Base-by-base conservation (phyloP, 2,797 vertebrate genomes). In the Etheostoma nigrum region DNA sequence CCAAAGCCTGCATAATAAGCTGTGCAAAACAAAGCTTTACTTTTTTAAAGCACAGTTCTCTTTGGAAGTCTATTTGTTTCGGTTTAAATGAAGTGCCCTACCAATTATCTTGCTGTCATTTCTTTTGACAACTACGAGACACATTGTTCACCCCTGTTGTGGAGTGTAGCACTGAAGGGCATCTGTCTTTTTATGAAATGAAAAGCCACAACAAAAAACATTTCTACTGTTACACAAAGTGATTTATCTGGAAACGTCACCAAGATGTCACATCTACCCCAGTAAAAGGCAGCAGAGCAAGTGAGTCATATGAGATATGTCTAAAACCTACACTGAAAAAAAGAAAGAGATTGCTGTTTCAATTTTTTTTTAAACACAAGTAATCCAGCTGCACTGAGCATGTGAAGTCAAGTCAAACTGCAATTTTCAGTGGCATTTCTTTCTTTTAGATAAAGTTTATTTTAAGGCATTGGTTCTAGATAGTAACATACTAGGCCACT, bases 231-330 rank as follows among this genome's bases (percentile, higher is more conserved):
- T 89, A 81, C 84, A 91, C 90, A 88, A 90, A 89, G 82, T 94
- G 92, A 94, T 95, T 95, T 94, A 94, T 95, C 89, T 86, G 80
- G 64, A 84, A 91, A 88, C 71, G 82, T 90, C 89, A 90, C 80
- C 36, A 62, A 90, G 84, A 90, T 93, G 92, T 92, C 90, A 93
- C 82, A 91, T 93, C 91, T 91, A 84, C 92, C 85, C 83, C 84
- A 77, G 87, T 90, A 85, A 92, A 91, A 92, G 88, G 89, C 90
- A 92, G 88, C 86, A 60, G 92, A 92, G 89, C 93, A 91, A 85
- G 87, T 85, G 65, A 91, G 90, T 93, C 90, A 92, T 91, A 92
- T 91, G 88, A 92, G 88, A 93, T 92, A 86, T 88, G 91, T 91
- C 91, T 89, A 83, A 89, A 92, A 80, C 78, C 83, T 82, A 81